Base-by-base conservation (phyloP, 2,888 invertebrate genomes). In the Cheilosia scutellata region DNA sequence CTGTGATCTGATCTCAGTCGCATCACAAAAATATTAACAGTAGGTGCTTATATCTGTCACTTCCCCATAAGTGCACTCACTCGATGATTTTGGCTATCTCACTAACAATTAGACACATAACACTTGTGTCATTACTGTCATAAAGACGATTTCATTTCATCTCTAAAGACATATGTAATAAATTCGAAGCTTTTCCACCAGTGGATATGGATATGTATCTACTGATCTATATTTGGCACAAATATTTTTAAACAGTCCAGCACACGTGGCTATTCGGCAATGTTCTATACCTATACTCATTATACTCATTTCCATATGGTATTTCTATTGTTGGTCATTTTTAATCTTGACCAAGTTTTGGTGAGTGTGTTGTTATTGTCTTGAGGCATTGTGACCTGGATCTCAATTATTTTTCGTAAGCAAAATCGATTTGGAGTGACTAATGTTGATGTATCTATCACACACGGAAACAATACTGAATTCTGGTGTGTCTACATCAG, bases 331-430 rank as follows among this genome's bases (percentile, higher is more conserved):
- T 42, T 31, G 63, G 25, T 37, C 37, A 16, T 66, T 74, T 37
- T 37, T 63, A 78, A 63, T 71, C 70, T 78, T 78, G 70, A 71
- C 70, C 70, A 63, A 78, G 49, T 47, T 77, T 47, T 40, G 57
- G 5, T 29, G 72, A 55, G n/a, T 37, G 13, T 20, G 31, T 37
- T 51, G 31, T 40, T 42, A 55, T 63, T 74, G 55, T 31, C 37
- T 55, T 33, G 47, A 25, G 44, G 62, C 65, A 42, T 25, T 62
- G 29, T 80, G 80, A 80, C 80, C 80, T 80, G 80, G 62, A 74
- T 80, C 68, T 80, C 68, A 74, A 75, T 68, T 74, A 37, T 20
- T 20, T 66, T 16, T 66, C 25, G 33, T 58, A 65, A 58, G 60
- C 58, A 79, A 80, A 29, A 74, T 72, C 51, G 51, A 60, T 66